Conservation (phyloP, 2,113 vertebrate genomes). For the Uria lomvia region DNA sequence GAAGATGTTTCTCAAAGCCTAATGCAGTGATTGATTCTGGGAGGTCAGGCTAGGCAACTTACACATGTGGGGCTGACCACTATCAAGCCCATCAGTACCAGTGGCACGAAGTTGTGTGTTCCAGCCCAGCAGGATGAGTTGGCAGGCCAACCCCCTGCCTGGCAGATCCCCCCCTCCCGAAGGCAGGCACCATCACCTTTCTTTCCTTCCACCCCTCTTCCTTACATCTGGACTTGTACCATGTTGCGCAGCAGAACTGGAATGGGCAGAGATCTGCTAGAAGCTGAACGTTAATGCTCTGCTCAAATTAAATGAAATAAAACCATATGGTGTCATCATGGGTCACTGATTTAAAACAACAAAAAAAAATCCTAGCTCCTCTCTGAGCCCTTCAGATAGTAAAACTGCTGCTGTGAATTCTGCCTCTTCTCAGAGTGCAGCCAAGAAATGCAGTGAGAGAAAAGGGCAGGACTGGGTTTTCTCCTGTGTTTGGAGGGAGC, state of each 20-base stretch:
- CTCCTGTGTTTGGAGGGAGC: background rate
- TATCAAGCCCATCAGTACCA: background rate
- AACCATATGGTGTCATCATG: constrained; percentile 61
- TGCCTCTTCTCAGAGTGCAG: background rate
- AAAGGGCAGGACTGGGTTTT: background rate
- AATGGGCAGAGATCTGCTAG: constrained; percentile 28
- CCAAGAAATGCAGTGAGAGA: background rate
- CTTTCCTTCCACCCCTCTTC: background rate
- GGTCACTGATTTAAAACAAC: constrained; percentile 67
- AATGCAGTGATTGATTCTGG: background rate
- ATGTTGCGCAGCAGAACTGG: background rate
- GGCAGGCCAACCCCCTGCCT: background rate
- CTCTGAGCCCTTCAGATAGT: constrained; percentile 41
- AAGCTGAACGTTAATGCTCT: constrained; percentile 42
- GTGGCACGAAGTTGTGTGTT: background rate
- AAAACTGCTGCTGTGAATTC: constrained; percentile 27
- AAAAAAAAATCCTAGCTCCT: constrained; percentile 37
- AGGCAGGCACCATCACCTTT: background rate
- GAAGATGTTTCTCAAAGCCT: background rate
- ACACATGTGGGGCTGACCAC: fast-evolving
- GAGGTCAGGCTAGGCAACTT: background rate
- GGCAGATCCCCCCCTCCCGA: background rate
- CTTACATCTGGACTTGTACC: background rate
- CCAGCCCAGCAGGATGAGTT: background rate
- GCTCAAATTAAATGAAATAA: constrained; percentile 67